These are phyloP conservation scores for Bungarus multicinctus DNA, from an alignment of 2,113 vertebrate species.

Conservation along the genomic window DNA sequence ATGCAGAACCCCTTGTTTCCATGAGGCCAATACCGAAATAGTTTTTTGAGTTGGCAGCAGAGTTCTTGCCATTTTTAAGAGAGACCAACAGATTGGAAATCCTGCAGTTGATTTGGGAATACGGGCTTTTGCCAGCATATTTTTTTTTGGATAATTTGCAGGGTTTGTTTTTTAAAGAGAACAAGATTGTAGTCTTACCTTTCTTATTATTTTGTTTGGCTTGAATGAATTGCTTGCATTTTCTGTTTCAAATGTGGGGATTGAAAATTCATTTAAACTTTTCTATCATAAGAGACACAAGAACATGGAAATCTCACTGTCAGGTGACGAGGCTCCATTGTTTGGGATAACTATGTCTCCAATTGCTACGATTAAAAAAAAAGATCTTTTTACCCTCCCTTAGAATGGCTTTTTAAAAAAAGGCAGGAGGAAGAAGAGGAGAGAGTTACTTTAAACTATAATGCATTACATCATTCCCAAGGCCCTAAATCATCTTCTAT, in stretches of 20 bases:
- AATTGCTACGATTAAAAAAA: constrained; percentile 61
- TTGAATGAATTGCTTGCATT: constrained; percentile 40
- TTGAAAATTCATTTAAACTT: constrained; percentile 32
- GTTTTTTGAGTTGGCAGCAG: constrained; percentile 47
- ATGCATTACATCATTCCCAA: constrained; percentile 12
- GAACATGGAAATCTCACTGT: constrained; percentile 65
- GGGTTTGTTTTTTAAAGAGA: constrained; percentile 13
- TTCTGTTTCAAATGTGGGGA: constrained; percentile 22
- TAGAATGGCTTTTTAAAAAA: constrained; percentile 20
- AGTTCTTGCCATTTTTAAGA: constrained; percentile 56
- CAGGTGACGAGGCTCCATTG: background rate
- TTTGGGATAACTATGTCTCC: constrained; percentile 61
- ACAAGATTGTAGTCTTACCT: background rate
- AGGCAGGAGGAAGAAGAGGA: constrained; percentile 23
- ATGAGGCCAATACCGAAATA: constrained; percentile 52
- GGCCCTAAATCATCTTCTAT: background rate
- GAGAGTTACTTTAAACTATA: constrained; percentile 28
- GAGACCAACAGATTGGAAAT: constrained; percentile 52
- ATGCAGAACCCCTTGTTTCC: constrained; percentile 58
- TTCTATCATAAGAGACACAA: constrained; percentile 31
- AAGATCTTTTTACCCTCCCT: constrained; percentile 50
- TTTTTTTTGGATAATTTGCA: constrained; percentile 46
- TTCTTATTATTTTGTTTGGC: background rate
- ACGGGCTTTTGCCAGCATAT: constrained; percentile 16
- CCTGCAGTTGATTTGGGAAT: constrained; percentile 23